Percentiles rank a stretch among this genome's conserved stretches.
phyloP scores from a whole-genome alignment of 23 tunicate genomes.

The Halocynthia roretzi region DNA sequence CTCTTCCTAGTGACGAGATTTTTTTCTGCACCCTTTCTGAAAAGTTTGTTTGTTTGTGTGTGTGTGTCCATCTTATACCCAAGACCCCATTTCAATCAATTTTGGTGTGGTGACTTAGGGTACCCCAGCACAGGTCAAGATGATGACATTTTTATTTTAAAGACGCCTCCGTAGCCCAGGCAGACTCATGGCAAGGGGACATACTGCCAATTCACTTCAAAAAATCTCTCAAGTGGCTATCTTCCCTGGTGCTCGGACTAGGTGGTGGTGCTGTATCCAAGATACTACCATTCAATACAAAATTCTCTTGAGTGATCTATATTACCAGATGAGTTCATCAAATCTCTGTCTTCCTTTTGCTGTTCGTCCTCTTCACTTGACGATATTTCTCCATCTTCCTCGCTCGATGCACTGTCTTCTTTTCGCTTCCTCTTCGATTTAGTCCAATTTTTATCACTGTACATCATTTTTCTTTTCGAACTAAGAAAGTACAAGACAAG shows the following conservation, averaged over 20 bases:
- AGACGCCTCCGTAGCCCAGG: not conserved
- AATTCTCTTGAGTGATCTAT: not conserved
- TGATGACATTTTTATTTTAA: not conserved
- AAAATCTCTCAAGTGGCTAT: too few species aligned
- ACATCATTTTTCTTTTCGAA: conserved; percentile 9
- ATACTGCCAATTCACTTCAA: too few species aligned
- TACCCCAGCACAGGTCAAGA: too few species aligned
- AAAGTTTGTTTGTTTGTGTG: too few species aligned
- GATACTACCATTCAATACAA: not conserved
- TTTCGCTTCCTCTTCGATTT: conserved; percentile 13
- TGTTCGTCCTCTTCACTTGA: conserved; percentile 11
- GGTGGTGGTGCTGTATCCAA: too few species aligned
- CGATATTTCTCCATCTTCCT: not conserved
- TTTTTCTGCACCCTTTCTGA: too few species aligned
- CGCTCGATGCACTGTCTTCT: conserved; percentile 6
- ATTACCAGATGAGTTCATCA: conserved; percentile 35
- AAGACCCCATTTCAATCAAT: too few species aligned
- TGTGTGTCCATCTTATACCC: not conserved
- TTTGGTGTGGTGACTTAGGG: not conserved
- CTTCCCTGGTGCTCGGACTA: too few species aligned
- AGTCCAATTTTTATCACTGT: conserved; percentile 12
- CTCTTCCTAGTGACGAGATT: too few species aligned
- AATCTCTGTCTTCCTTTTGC: conserved; percentile 42
- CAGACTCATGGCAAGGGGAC: too few species aligned
- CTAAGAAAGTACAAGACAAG: too few species aligned